Conservation (phyloP, 2,888 invertebrate species). For the Cheilosia variabilis region DNA sequence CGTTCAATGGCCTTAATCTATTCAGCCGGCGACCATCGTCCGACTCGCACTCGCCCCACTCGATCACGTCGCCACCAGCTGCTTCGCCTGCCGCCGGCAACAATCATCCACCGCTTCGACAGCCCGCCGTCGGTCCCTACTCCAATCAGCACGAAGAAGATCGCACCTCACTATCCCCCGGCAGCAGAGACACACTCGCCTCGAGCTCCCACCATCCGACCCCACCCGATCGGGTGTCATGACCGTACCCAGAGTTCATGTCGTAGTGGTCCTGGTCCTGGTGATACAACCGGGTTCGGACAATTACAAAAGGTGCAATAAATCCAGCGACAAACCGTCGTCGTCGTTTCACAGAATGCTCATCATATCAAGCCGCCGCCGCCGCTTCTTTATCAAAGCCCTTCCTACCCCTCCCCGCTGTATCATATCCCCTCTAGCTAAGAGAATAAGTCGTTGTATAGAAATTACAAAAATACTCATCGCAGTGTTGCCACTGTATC, state of each 20-base stretch:
- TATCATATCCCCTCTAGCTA: constrained; percentile 68
- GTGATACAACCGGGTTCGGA: constrained; percentile 25
- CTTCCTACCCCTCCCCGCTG: constrained; percentile 41
- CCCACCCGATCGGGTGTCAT: constrained; percentile 82
- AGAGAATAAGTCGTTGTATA: constrained; percentile 69
- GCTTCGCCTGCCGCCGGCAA: constrained; percentile 69
- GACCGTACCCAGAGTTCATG: constrained; percentile 80
- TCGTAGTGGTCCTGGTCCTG: constrained; percentile 68
- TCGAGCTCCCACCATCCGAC: constrained; percentile 77
- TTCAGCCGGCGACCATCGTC: constrained; percentile 83
- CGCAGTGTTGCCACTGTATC: constrained; percentile 45
- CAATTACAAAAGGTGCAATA: constrained; percentile 70
- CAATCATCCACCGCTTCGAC: constrained; percentile 66
- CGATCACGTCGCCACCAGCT: constrained; percentile 83
- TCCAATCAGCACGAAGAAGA: constrained; percentile 68
- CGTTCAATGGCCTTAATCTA: constrained; percentile 83
- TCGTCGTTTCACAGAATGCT: constrained; percentile 63
- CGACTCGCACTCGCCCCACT: constrained; percentile 85
- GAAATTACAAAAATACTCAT: constrained; percentile 65
- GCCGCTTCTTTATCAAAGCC: constrained; percentile 24
- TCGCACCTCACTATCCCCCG: constrained; percentile 74
- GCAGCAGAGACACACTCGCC: constrained; percentile 59
- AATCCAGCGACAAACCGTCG: constrained; percentile 48
- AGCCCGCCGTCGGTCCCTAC: constrained; percentile 51
- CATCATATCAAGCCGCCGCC: constrained; percentile 72